A percentile compares a stretch with the other conserved stretches of the same genome.
Conservation (phyloP, 1,140 invertebrate genomes). For the Oscheius sp. region DNA sequence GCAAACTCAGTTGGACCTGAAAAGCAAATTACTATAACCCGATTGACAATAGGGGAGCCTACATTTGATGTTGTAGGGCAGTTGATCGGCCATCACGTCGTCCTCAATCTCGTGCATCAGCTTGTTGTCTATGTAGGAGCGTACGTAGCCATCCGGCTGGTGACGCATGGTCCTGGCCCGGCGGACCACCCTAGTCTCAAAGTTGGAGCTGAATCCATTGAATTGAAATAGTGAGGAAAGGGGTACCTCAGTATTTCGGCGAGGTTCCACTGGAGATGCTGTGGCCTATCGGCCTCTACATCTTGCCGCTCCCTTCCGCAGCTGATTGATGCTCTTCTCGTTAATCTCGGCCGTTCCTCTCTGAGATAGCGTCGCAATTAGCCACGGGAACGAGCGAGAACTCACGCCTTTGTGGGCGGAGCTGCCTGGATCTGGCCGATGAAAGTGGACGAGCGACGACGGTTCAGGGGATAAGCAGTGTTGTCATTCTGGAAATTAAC, state of each 20-base stretch:
- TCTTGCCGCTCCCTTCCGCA: background rate
- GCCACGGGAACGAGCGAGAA: no score
- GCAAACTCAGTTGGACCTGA: conserved; percentile 33
- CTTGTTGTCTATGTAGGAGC: conserved; percentile 44
- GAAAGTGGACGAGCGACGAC: background rate
- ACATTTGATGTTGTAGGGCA: conserved; percentile 29
- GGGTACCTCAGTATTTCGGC: background rate
- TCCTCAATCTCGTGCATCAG: conserved; percentile 39
- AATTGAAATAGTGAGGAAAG: background rate
- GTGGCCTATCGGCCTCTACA: background rate
- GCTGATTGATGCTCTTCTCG: background rate
- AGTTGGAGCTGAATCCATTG: background rate
- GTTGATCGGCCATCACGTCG: conserved; percentile 29
- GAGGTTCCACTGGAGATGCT: background rate
- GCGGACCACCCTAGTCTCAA: conserved; percentile 21
- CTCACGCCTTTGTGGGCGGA: background rate
- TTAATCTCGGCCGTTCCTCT: background rate
- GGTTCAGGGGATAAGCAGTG: background rate
- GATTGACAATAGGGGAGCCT: background rate
- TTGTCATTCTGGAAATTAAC: conserved; percentile 14
- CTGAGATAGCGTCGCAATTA: background rate
- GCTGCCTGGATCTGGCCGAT: background rate
- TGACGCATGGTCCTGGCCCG: conserved; percentile 41
- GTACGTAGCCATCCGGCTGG: conserved; percentile 40
- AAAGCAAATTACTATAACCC: background rate